Base-by-base conservation (phyloP, 2,797 vertebrate genomes). In the Craterocephalus amniculus region DNA sequence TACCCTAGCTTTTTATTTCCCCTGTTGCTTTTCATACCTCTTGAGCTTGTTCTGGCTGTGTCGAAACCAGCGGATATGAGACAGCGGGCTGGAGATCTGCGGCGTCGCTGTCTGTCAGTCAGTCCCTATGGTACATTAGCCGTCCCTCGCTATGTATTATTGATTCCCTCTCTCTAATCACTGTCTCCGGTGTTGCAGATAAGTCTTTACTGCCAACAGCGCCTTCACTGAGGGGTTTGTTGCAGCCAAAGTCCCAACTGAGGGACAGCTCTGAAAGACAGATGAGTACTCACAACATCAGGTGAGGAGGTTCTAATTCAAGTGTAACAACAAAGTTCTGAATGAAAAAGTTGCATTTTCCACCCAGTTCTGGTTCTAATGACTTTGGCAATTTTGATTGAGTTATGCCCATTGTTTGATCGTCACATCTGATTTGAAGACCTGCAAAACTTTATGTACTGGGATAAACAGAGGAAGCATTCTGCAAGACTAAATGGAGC, bases 121-220 rank as follows among this genome's bases (percentile, higher is more conserved):
- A 51, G 91, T 93, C 93, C 93, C 92, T 87, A 86, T 80, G 90
- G 93, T 93, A 92, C 93, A 95, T 94, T 94, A 94, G 88, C 72
- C 74, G 68, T 89, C 91, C 91, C 92, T 90, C 87, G 88, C 85
- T 91, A 94, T 94, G 91, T 94, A 93, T 94, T 94, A 95, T 95
- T 93, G 92, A 95, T 94, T 88, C 78, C 70, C 70, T 70, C 81
- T 58, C 88, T 85, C 89, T 93, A 92, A 94, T 94, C 92, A 92
- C 90, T 67, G 81, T 92, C 87, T 93, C 88, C 87, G 77, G 84
- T 87, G 88, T 91, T 89, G 83, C 84, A 86, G 83, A 91, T 87
- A 84, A 91, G 81, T 79, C 78, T 84, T 85, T 83, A 79, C 85
- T 92, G 85, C 79, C 76, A 74, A 64, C 79, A 87, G 70, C 36